Conservation (phyloP, 1,140 invertebrate species). For the Pogonus chalceus region DNA sequence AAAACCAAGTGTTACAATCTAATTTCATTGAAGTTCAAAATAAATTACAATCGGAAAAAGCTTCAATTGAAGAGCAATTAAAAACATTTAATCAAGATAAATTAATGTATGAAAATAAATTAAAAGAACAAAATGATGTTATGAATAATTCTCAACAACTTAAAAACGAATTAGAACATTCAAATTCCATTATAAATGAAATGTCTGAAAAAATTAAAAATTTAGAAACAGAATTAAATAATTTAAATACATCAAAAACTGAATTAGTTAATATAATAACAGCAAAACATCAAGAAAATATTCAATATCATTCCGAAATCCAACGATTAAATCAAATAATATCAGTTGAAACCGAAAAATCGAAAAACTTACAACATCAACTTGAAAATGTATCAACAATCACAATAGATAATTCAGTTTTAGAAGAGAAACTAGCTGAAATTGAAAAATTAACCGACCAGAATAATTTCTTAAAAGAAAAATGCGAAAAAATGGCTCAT, state of each 20-base stretch:
- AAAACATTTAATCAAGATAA: background rate
- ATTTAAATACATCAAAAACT: slow-evolving; percentile 49
- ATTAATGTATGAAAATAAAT: slow-evolving; percentile 5
- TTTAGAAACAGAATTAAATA: slow-evolving; percentile 35
- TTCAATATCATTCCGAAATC: slow-evolving; percentile 74
- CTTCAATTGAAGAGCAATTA: slow-evolving; percentile 8
- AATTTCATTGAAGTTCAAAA: slow-evolving; percentile 11
- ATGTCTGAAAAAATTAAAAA: slow-evolving; percentile 23
- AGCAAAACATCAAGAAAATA: slow-evolving; percentile 71
- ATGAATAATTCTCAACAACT: background rate
- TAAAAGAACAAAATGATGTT: background rate
- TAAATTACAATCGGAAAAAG: background rate
- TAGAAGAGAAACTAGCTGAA: slow-evolving; percentile 41
- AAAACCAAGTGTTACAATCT: slow-evolving; percentile 17
- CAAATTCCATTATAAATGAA: background rate
- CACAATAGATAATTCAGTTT: slow-evolving; percentile 26
- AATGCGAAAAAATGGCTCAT: slow-evolving; percentile 49
- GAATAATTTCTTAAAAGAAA: slow-evolving; percentile 43
- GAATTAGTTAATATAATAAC: slow-evolving; percentile 65
- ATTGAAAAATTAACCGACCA: slow-evolving; percentile 35
- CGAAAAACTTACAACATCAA: slow-evolving; percentile 20
- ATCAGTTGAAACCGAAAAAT: slow-evolving; percentile 26
- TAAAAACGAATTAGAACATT: background rate
- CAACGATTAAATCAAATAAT: slow-evolving; percentile 58
- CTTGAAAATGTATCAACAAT: slow-evolving; percentile 1